Base-by-base conservation (phyloP, 2,888 invertebrate genomes). In the Isotomurus palustris region DNA sequence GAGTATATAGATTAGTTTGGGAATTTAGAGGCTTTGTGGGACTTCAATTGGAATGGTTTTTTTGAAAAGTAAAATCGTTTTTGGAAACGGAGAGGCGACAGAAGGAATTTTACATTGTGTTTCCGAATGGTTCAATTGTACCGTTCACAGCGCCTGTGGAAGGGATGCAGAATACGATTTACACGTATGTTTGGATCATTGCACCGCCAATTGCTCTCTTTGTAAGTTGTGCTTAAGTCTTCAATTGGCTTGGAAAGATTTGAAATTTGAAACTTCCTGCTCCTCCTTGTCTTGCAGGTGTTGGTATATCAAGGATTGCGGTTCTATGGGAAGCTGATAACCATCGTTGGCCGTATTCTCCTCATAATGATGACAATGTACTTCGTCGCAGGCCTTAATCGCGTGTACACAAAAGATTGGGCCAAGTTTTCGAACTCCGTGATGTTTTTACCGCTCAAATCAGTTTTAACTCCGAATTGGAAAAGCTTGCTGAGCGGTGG, bases 401-500 rank as follows among this genome's bases (percentile, higher is more conserved):
- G 61, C 3, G 45, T 45, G 10, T 21, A 19, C 22, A n/a, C n/a
- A n/a, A n/a, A n/a, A n/a, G 22, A 38, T 24, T 44, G 29, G 10
- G 49, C 47, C 14, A 24, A 44, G 6, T n/a, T n/a, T n/a, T 5
- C 5, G 1, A 19, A 51, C 19, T 56, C 57, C 5, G 19, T 65
- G 2, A 47, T 57, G 12, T 58, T 53, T 24, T 17, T 58, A 6
- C 64, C 64, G 1, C 21, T 61, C 1, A 24, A 43, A 19, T 2
- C 40, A 5, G 25, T 56, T 10, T 40, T 64, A n/a, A 14, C 12
- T 10, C 53, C 62, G 2, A n/a, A 59, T 2, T 64, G 64, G 64
- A 6, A 10, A 12, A 50, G 36, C 1, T 12, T 68, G 6, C 28
- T 62, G 2, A 19, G 38, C 0, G 66, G 64, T n/a, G 21, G 32